Percentiles rank a stretch among this genome's conserved stretches.
Evolutionary conservation across 2,113 vertebrate species (phyloP).

Genomic region (Oxyruncus cristatus): DNA sequence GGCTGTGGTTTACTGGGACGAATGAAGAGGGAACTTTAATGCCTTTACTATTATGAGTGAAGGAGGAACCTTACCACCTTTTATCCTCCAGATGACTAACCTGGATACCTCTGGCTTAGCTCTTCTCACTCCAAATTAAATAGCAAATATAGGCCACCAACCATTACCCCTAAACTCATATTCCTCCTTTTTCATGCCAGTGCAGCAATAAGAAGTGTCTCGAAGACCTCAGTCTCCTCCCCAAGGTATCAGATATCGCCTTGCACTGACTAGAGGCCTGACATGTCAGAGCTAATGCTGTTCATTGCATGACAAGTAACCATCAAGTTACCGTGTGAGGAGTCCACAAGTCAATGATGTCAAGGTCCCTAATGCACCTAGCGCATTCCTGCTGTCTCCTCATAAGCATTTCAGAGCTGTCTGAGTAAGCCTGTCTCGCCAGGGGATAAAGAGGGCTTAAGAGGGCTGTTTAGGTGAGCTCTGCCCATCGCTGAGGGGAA

Average conservation of each 20-base stretch:
- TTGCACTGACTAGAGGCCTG: background rate
- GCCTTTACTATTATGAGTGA: background rate
- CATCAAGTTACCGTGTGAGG: background rate
- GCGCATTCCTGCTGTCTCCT: background rate
- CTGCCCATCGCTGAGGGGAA: background rate
- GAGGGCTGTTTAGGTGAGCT: background rate
- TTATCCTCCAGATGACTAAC: background rate
- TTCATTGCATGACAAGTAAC: background rate
- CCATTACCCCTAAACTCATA: background rate
- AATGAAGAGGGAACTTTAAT: background rate
- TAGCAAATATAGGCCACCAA: background rate
- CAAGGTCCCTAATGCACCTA: background rate
- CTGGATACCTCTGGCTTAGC: background rate
- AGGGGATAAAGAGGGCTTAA: background rate
- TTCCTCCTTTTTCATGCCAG: background rate
- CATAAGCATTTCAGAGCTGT: background rate
- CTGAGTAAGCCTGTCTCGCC: background rate
- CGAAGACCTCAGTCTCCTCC: background rate
- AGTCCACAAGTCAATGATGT: background rate
- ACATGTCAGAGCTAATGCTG: background rate
- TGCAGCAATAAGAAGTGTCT: background rate
- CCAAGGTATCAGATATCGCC: background rate
- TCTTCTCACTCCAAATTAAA: background rate
- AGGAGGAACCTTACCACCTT: background rate
- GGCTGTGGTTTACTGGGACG: background rate